Conservation (phyloP, 2,113 vertebrate species). For the Neomonachus schauinslandi region DNA sequence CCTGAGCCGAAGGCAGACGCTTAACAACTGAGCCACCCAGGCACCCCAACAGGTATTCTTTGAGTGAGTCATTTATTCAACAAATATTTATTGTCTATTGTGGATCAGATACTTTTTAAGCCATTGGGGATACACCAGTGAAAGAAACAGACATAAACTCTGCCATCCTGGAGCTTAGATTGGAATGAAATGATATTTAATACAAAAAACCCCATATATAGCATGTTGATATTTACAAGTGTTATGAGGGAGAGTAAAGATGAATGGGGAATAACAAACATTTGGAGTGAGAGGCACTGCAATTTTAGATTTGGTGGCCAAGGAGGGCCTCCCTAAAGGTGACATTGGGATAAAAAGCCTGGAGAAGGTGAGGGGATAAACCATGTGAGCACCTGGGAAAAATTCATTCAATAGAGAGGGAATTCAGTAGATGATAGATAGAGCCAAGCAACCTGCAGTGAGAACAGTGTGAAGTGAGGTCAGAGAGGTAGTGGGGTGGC, state of each 20-base stretch:
- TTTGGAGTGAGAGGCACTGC: neutral
- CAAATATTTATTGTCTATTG: neutral
- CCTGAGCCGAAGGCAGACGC: too few relatives aligned
- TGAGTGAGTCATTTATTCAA: neutral
- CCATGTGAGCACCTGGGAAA: neutral
- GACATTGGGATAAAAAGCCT: neutral
- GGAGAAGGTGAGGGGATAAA: neutral
- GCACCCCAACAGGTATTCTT: neutral
- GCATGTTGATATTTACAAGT: neutral
- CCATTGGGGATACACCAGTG: neutral
- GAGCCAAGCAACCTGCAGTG: neutral
- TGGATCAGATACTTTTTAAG: neutral
- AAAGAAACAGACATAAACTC: neutral
- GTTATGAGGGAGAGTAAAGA: neutral
- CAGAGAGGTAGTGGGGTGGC: neutral
- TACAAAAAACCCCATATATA: neutral
- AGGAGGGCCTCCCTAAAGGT: neutral
- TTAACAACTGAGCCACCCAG: too few relatives aligned
- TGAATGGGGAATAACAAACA: neutral
- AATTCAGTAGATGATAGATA: neutral
- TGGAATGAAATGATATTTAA: neutral
- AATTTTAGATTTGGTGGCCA: neutral
- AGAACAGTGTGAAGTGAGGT: neutral
- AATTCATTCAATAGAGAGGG: neutral
- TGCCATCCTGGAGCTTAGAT: neutral